Evolutionary conservation across 2,888 invertebrate species (phyloP).

Genomic region (Hemaris fuciformis): DNA sequence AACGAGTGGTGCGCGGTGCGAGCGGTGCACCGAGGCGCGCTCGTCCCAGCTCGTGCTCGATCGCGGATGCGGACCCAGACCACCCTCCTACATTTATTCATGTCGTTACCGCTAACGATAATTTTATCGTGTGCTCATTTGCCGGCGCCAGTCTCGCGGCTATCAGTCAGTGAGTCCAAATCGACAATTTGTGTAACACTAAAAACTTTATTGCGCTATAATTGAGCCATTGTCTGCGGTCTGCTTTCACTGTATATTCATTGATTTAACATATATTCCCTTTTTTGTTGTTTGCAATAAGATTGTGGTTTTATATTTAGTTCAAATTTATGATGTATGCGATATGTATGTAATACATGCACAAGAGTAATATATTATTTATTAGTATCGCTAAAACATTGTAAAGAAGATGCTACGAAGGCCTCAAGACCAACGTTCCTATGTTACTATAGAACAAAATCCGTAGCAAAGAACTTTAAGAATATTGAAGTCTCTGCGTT

Average conservation of each 20-base stretch:
- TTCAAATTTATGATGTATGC: background rate
- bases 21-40: conserved; percentile 38
- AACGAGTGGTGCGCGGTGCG: conserved; percentile 67
- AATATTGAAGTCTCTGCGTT: no score
- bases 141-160: conserved; percentile 76
- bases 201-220: conserved; percentile 78
- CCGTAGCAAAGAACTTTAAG: no score
- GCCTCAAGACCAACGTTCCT: no score
- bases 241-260: background rate
- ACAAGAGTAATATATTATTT: background rate
- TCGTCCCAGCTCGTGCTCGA: conserved; percentile 44
- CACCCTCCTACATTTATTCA: conserved; percentile 82
- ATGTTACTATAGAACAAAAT: no score
- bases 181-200: conserved; percentile 79
- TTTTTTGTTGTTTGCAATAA: background rate
- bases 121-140: conserved; percentile 83
- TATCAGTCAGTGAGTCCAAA: conserved; percentile 77
- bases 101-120: conserved; percentile 83
- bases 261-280: background rate
- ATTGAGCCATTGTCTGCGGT: conserved; percentile 54
- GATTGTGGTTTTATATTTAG: background rate
- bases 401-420: no score
- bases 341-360: background rate
- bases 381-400: background rate
- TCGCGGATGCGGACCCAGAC: conserved; percentile 55